Base-by-base conservation (phyloP, 2,888 invertebrate species). In the Drosophila eohydei region DNA sequence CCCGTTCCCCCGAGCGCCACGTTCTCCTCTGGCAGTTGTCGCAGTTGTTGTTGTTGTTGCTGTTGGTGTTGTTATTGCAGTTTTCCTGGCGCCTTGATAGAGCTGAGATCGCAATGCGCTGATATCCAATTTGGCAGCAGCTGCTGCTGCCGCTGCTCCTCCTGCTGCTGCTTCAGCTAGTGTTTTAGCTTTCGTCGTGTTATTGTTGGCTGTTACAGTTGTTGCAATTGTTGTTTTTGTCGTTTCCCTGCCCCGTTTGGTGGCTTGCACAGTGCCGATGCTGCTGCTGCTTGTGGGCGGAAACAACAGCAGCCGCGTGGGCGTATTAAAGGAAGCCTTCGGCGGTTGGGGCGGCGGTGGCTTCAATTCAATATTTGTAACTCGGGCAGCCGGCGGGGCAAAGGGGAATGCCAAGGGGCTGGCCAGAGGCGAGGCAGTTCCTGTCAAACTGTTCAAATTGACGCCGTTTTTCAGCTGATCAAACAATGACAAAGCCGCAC, bases 1-100 rank as follows among this genome's bases (percentile, higher is more conserved):
- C 80, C 97, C 94, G 96, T 50, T 71, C 3, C 41, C 36, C 12
- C 63, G 62, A 2, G 40, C 8, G 21, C 95, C 44, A 11, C 95
- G 92, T 95, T 95, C 88, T 95, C 95, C 69, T 43, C 54, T 54
- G 52, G 62, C 11, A 67, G 54, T 26, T 65, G 52, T 41, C 63
- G 58, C n/a, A 62, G 62, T 30, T 38, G 63, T 41, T 58, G 54
- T 55, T 50, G 46, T 46, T 54, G 56, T 41, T 59, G 43, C 46
- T 48, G 50, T 50, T 64, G 67, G 38, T 55, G 70, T 48, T 61
- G 69, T 56, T 58, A 72, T 65, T 69, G 79, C 70, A 77, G 81
- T 73, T 71, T 81, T 88, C 63, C 63, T 75, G 70, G 80, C 77
- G 77, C 79, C 60, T 70, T 88, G 83, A 76, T 88, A 87, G 71